Percentiles rank a stretch among this genome's conserved stretches.
These are phyloP conservation scores for Drosophila biarmipes DNA, from an alignment of 1,140 invertebrate species.

Conservation along the genomic window DNA sequence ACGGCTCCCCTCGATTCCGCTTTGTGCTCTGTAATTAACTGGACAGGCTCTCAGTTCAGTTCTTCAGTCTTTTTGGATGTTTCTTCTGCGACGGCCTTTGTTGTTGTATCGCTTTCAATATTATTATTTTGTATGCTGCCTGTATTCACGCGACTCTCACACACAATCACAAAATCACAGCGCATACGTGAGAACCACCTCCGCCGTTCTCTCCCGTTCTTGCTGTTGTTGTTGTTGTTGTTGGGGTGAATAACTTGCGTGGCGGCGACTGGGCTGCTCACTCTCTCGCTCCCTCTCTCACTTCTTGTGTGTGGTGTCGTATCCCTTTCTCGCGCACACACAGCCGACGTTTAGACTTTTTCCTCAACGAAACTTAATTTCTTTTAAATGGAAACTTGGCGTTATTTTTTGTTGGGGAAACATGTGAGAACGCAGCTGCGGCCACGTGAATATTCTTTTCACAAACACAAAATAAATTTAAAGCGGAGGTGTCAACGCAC, in stretches of 20 bases:
- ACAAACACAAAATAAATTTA: slow-evolving; percentile 6
- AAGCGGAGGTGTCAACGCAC: slow-evolving; percentile 1
- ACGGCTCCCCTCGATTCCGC: slow-evolving; percentile 52
- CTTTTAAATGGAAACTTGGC: slow-evolving; percentile 64
- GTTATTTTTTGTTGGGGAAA: slow-evolving; percentile 43
- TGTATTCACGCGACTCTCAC: slow-evolving; percentile 52
- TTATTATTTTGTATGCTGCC: slow-evolving; percentile 74
- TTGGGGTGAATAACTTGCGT: slow-evolving; percentile 80
- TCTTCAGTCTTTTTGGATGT: slow-evolving; percentile 32
- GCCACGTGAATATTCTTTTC: slow-evolving; percentile 53
- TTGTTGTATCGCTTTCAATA: slow-evolving; percentile 77
- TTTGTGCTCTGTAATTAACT: slow-evolving; percentile 76
- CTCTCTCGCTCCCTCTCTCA: slow-evolving; percentile 59
- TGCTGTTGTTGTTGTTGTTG: slow-evolving; percentile 60
- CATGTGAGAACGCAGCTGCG: slow-evolving; percentile 39
- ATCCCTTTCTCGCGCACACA: slow-evolving; percentile 26
- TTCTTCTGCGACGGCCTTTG: slow-evolving; percentile 44
- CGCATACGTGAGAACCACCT: slow-evolving; percentile 65
- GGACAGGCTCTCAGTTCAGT: slow-evolving; percentile 47
- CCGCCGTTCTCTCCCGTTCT: slow-evolving; percentile 19
- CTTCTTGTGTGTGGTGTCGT: slow-evolving; percentile 33
- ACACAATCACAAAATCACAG: slow-evolving; percentile 62
- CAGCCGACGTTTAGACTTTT: slow-evolving; percentile 49
- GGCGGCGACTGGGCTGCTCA: slow-evolving; percentile 67
- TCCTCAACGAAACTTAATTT: slow-evolving; percentile 69